These are phyloP conservation scores for Calephelis perditalis DNA, from an alignment of 2,888 invertebrate species.

Conservation along the genomic window DNA sequence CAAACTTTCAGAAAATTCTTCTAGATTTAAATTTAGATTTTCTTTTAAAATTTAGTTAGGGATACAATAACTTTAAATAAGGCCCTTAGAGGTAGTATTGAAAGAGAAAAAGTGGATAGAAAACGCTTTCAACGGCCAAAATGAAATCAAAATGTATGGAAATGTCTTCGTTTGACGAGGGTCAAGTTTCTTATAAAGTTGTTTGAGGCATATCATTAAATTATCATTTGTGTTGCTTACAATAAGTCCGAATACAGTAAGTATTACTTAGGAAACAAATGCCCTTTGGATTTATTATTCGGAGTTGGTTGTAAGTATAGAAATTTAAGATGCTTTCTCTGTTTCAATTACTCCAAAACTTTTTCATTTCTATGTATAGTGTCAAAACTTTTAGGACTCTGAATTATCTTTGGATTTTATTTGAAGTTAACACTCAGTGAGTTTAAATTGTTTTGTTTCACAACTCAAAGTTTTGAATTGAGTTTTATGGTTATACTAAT, in stretches of 20 bases:
- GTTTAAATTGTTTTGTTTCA: too few relatives aligned
- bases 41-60: too few relatives aligned
- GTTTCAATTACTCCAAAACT: background rate
- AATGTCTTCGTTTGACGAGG: slow-evolving; percentile 6
- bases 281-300: background rate
- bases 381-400: background rate
- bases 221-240: slow-evolving; percentile 6
- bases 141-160: slow-evolving; percentile 5
- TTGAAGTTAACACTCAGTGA: too few relatives aligned
- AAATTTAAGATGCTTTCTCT: slow-evolving; percentile 1
- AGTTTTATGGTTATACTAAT: too few relatives aligned
- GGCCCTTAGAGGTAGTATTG: background rate
- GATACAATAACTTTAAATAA: too few relatives aligned
- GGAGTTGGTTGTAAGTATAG: background rate
- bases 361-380: background rate
- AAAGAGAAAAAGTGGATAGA: background rate
- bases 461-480: too few relatives aligned
- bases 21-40: too few relatives aligned
- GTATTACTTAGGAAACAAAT: background rate
- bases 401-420: too few relatives aligned
- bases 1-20: too few relatives aligned
- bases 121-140: background rate
- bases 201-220: slow-evolving; percentile 1
- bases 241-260: background rate
- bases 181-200: slow-evolving; percentile 7